Evolutionary conservation across 2,797 vertebrate genomes (phyloP).

Genomic region (Amblyraja radiata): DNA sequence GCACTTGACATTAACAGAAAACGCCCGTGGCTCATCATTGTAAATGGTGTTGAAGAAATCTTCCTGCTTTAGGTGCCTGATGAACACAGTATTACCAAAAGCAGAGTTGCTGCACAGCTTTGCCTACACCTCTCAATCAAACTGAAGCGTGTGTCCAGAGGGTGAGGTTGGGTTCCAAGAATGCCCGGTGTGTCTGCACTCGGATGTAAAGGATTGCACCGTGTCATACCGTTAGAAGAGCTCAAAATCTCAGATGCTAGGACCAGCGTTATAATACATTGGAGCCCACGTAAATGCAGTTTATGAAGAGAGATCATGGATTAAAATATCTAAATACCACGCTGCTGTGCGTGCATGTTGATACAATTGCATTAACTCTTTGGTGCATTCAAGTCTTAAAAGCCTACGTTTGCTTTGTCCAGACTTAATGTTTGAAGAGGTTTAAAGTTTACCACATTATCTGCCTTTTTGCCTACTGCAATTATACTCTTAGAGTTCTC

Average conservation of each 20-base stretch:
- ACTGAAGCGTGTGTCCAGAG: slow-evolving; percentile 12
- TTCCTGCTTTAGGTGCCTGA: slow-evolving; percentile 34
- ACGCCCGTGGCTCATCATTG: not conserved
- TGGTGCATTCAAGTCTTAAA: slow-evolving; percentile 31
- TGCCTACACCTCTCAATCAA: slow-evolving; percentile 26
- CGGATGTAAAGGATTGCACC: slow-evolving; percentile 10
- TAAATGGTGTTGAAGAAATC: slow-evolving; percentile 30
- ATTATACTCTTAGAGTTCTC: slow-evolving; percentile 20
- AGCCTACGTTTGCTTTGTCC: slow-evolving; percentile 13
- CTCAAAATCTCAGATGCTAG: slow-evolving; percentile 15
- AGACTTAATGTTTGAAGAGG: slow-evolving; percentile 33
- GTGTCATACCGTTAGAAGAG: not conserved
- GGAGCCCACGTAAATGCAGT: slow-evolving; percentile 23
- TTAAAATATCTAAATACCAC: slow-evolving; percentile 19
- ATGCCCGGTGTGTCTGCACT: slow-evolving; percentile 12
- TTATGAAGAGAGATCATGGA: slow-evolving; percentile 28
- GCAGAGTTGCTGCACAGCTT: slow-evolving; percentile 33
- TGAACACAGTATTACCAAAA: slow-evolving; percentile 31
- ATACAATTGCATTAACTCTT: slow-evolving; percentile 32
- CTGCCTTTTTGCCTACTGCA: slow-evolving; percentile 30
- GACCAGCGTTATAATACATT: not conserved
- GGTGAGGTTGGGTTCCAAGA: not conserved
- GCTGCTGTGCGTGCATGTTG: slow-evolving; percentile 33
- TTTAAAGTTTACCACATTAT: slow-evolving; percentile 38
- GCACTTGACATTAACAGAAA: slow-evolving; percentile 21